phyloP scores from a whole-genome alignment of 2,888 invertebrate genomes.

The Julus scandinavius region DNA sequence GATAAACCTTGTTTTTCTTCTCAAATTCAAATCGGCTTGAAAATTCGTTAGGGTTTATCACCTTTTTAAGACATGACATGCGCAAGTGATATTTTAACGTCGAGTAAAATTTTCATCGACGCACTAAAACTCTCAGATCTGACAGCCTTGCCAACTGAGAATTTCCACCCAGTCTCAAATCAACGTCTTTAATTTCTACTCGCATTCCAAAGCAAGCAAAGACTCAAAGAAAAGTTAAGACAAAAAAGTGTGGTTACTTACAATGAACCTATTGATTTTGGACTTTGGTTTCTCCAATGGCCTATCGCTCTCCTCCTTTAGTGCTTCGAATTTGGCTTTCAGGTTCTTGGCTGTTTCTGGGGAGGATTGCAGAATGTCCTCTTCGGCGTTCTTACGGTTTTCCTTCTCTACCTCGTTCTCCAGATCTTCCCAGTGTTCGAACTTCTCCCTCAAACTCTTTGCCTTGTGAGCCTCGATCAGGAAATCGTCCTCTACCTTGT shows the following conservation, averaged over 20 bases:
- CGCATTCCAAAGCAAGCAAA: slow-evolving; percentile 44
- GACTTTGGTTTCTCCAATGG: slow-evolving; percentile 69
- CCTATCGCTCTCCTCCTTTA: slow-evolving; percentile 71
- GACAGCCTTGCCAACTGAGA: background rate
- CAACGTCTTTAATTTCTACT: background rate
- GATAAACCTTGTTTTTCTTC: background rate
- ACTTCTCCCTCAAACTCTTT: slow-evolving; percentile 84
- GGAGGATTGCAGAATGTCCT: slow-evolving; percentile 65
- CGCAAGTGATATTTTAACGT: too few species aligned
- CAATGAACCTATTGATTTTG: slow-evolving; percentile 92
- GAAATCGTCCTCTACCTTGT: slow-evolving; percentile 75
- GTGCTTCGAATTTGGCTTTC: slow-evolving; percentile 87
- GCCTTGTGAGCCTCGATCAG: slow-evolving; percentile 80
- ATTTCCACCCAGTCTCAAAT: background rate
- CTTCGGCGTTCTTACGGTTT: slow-evolving; percentile 61
- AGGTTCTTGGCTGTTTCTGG: slow-evolving; percentile 83
- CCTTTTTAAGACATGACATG: too few species aligned
- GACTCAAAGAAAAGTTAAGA: background rate
- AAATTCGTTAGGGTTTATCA: too few species aligned
- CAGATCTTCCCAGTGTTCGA: slow-evolving; percentile 81
- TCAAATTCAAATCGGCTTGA: background rate
- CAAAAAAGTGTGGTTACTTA: slow-evolving; percentile 70
- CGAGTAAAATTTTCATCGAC: background rate
- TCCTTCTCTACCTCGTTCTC: slow-evolving; percentile 60
- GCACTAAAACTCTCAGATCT: background rate